Percentiles rank a stretch among this genome's conserved stretches.
phyloP scores from a whole-genome alignment of 2,797 vertebrate species.

The Neosilurus mollespiculum region DNA sequence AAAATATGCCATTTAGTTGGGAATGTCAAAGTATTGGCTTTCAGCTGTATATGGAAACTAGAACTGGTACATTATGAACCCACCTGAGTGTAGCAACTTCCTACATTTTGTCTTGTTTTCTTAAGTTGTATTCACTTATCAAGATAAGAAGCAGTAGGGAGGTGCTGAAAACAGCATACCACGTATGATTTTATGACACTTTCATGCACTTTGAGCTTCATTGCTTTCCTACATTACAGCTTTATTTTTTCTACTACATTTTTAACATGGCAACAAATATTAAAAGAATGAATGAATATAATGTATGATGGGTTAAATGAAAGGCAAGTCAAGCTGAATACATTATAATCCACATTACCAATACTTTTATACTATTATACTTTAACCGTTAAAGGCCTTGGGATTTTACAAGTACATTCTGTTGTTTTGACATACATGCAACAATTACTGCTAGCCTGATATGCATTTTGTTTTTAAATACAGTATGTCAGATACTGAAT shows the following conservation, averaged over 20 bases:
- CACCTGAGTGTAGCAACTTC: not conserved
- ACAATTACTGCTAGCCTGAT: too few relatives aligned
- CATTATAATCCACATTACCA: not conserved
- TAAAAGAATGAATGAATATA: too few relatives aligned
- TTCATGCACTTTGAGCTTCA: slow-evolving; percentile 1
- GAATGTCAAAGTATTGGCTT: not conserved
- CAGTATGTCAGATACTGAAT: too few relatives aligned
- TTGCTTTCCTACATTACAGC: not conserved
- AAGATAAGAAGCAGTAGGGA: not conserved
- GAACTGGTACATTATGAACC: not conserved
- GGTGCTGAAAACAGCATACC: not conserved
- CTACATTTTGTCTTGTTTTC: not conserved
- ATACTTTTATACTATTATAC: not conserved
- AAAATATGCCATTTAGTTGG: not conserved
- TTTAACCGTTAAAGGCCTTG: too few relatives aligned
- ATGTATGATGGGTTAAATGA: not conserved
- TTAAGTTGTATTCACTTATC: not conserved
- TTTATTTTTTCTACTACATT: not conserved
- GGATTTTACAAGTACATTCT: too few relatives aligned
- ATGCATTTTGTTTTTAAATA: too few relatives aligned
- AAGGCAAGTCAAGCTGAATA: not conserved
- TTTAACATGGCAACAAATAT: not conserved
- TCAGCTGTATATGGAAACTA: not conserved
- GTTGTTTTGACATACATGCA: too few relatives aligned
- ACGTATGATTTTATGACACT: slow-evolving; percentile 5